Evolutionary conservation across 2,797 vertebrate species (phyloP).

Genomic region (Anomalospiza imberbis): DNA sequence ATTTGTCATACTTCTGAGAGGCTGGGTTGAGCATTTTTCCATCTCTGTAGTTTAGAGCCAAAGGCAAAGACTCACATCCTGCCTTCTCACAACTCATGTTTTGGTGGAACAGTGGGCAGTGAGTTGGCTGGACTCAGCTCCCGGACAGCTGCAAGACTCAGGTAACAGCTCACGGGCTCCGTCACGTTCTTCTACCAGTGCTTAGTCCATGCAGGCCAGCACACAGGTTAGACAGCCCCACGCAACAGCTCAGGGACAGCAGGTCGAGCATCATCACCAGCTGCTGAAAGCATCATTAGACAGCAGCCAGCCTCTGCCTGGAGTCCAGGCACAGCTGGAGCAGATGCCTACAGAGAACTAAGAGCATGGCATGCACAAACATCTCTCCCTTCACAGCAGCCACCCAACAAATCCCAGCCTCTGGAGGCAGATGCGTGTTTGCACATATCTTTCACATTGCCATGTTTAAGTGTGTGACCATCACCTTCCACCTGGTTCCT

Average conservation of each 20-base stretch:
- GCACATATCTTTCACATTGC: fast-evolving
- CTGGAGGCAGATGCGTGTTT: not conserved
- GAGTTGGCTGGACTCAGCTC: not conserved
- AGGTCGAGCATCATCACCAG: not conserved
- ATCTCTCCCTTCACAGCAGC: not conserved
- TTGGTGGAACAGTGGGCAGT: not conserved
- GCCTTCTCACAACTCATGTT: not conserved
- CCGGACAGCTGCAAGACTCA: not conserved
- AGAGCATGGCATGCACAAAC: not conserved
- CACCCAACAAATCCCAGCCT: not conserved
- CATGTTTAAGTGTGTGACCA: fast-evolving
- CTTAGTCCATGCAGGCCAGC: not conserved
- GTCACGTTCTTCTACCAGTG: not conserved
- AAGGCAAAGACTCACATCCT: not conserved
- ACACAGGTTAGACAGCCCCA: not conserved
- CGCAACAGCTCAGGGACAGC: not conserved
- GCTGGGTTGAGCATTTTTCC: not conserved
- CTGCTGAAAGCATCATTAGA: not conserved
- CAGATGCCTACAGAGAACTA: not conserved
- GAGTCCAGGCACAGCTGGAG: not conserved
- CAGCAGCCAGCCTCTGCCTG: not conserved
- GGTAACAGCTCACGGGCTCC: not conserved
- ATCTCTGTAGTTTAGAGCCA: not conserved
- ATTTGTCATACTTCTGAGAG: not conserved
- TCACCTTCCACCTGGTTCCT: not conserved